Evolutionary conservation across 2,113 vertebrate species (phyloP), one percentile per base, ranked within the genome.

Genomic region (Macroglossus sobrinus): DNA sequence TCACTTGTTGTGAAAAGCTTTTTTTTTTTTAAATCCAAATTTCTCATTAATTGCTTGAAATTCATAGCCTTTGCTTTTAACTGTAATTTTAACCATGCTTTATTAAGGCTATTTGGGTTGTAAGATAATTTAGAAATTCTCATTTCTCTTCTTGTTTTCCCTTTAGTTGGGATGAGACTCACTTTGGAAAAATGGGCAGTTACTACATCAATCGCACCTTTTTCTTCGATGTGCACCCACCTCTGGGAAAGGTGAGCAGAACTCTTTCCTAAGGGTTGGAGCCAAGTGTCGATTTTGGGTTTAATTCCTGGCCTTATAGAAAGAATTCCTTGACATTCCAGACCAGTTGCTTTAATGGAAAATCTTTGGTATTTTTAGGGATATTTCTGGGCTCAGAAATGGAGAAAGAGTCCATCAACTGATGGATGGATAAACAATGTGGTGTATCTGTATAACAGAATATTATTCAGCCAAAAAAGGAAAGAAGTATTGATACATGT

Each of bases 151-250:
- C 96, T 18, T 95, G 5, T 93, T 78, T 96, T 93, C 95, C 82
- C 98, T 98, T 69, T 97, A 99, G 99, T 96, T 99, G 99, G 99
- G 99, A 99, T 98, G 99, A 99, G 98, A 99, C 99, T 18, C 99
- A 99, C 98, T 99, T 99, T 99, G 99, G 99, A 92, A 99, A 99
- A 98, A 99, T 99, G 99, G 99, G 99, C 92, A 99, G 99, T 98
- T 99, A 99, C 98, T 99, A 99, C 97, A 99, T 99, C 98, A 99
- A 99, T 98, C 99, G 99, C 64, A 99, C 99, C 12, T 99, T 99
- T 98, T 99, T 99, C 98, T 99, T 99, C 96, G 99, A 99, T 90
- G 99, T 99, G 78, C 99, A 99, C 80, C 99, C 99, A 21, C 99
- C 99, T 50, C 98, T 99, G 76, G 99, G 99, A 91, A 99, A 99